These are phyloP conservation scores for Drosophila kanekoi DNA, from an alignment of 2,888 invertebrate species.

Conservation along the genomic window DNA sequence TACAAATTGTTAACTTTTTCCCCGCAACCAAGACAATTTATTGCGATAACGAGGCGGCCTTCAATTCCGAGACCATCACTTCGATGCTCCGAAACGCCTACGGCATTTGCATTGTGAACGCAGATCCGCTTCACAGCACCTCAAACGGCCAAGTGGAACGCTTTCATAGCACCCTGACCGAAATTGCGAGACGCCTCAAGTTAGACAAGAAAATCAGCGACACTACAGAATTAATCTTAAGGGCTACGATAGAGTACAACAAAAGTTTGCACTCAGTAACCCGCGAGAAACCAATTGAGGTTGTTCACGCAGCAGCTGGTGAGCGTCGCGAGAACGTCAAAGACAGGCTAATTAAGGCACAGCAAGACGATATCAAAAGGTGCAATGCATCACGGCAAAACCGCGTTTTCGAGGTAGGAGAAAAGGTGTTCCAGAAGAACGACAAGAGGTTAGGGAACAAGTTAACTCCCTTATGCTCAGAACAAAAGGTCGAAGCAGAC, in stretches of 20 bases:
- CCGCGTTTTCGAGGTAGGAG: conserved; percentile 5
- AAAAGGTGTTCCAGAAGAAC: conserved; percentile 1
- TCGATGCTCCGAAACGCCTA: background rate
- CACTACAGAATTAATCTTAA: conserved; percentile 1
- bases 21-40: conserved; percentile 1
- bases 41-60: conserved; percentile 1
- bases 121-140: conserved; percentile 1
- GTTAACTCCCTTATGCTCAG: background rate
- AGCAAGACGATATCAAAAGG: conserved; percentile 4
- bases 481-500: background rate
- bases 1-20: conserved; percentile 1
- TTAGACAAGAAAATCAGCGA: background rate
- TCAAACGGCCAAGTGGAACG: conserved; percentile 6
- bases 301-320: background rate
- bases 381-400: background rate
- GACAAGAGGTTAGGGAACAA: conserved; percentile 3
- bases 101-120: background rate
- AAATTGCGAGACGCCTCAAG: too few relatives aligned
- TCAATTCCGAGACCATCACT: background rate
- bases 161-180: background rate
- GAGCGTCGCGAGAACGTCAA: background rate
- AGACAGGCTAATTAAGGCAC: conserved; percentile 2
- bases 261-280: too few relatives aligned
- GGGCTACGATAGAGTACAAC: too few relatives aligned
- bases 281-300: background rate